phyloP scores from a whole-genome alignment of 2,888 invertebrate genomes.

The Drosophila vallismaia region DNA sequence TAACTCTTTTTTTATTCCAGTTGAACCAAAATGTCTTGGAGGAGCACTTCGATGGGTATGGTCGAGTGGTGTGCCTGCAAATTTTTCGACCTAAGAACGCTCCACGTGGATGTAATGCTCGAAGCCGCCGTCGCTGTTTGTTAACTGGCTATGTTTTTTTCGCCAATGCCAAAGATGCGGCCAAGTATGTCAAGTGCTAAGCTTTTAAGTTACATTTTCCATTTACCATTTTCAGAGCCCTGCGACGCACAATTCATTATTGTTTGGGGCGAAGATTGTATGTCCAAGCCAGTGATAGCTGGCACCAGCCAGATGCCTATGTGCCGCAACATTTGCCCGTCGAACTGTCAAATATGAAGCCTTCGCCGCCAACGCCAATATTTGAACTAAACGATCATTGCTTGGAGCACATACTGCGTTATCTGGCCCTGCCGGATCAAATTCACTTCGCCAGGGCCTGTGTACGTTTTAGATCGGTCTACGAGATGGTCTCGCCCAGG shows the following conservation, averaged over 20 bases:
- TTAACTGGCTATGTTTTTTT: conserved; percentile 41
- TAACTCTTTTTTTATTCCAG: conserved; percentile 26
- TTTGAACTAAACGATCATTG: conserved; percentile 64
- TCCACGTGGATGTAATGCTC: background rate
- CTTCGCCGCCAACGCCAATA: conserved; percentile 28
- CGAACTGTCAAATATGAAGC: background rate
- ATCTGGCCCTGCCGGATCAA: conserved; percentile 53
- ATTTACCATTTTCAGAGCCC: conserved; percentile 4
- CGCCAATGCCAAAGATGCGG: conserved; percentile 42
- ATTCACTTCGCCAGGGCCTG: conserved; percentile 62
- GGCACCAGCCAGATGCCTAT: conserved; percentile 60
- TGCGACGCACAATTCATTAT: conserved; percentile 38
- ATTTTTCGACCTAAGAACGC: conserved; percentile 3
- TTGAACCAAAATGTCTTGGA: background rate
- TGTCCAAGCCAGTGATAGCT: conserved; percentile 59
- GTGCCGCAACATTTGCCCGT: conserved; percentile 2
- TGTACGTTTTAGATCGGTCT: conserved; percentile 53
- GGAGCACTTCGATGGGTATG: conserved; percentile 42
- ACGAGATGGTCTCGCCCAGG: conserved; percentile 35
- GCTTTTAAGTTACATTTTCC: background rate
- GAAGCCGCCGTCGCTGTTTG: background rate
- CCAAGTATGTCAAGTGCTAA: conserved; percentile 38
- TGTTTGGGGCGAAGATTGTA: conserved; percentile 21
- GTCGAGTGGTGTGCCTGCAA: conserved; percentile 31
- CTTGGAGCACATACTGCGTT: conserved; percentile 45